A percentile compares a stretch with the other conserved stretches of the same genome.
Conservation (phyloP, 2,888 invertebrate species). For the Dasysyrphus tricinctus region DNA sequence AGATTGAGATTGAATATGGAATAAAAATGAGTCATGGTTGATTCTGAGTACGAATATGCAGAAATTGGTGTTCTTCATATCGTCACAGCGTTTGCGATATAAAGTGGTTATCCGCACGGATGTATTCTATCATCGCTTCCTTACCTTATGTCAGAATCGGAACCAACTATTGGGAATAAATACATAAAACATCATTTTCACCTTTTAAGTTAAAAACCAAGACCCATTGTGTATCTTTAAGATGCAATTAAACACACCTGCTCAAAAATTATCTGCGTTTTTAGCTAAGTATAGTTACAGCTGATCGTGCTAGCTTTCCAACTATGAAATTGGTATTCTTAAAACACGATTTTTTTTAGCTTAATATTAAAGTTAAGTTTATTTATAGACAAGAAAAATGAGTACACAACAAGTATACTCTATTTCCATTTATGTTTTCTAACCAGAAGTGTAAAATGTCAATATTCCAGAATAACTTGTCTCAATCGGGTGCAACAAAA, state of each 20-base stretch:
- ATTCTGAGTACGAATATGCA: background rate
- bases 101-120: too few species aligned
- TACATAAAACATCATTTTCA: too few species aligned
- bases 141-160: too few species aligned
- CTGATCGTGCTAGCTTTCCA: background rate
- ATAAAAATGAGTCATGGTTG: background rate
- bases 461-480: slow-evolving; percentile 46
- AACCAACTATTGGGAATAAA: too few species aligned
- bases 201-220: too few species aligned
- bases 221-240: too few species aligned
- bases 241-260: too few species aligned
- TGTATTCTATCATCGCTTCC: too few species aligned
- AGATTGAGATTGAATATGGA: background rate
- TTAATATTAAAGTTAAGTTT: slow-evolving; percentile 19
- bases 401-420: slow-evolving; percentile 14
- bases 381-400: slow-evolving; percentile 33
- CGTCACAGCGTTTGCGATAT: too few species aligned
- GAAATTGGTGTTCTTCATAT: background rate
- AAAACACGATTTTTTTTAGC: background rate
- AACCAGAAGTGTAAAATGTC: slow-evolving; percentile 30
- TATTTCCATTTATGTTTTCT: slow-evolving; percentile 34
- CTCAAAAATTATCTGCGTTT: too few species aligned
- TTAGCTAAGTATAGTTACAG: too few species aligned
- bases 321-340: background rate
- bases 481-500: slow-evolving; percentile 13